Percentiles rank a stretch among this genome's conserved stretches.
Conservation (phyloP, 30 jellyfish, hydroid and myxozoan genomes). For the Aurelia aurita complex sp. Pacific region DNA sequence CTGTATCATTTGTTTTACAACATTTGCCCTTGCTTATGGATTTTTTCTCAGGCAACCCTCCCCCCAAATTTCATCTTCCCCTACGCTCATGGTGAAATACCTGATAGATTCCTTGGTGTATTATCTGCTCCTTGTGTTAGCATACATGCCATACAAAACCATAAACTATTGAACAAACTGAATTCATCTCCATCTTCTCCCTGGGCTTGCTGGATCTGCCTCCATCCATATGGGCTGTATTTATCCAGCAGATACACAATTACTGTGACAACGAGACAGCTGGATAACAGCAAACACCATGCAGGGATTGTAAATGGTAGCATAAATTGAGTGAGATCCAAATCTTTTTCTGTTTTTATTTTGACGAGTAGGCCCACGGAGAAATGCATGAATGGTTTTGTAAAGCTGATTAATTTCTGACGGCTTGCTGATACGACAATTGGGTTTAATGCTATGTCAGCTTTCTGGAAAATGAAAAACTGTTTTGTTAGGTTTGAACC, state of each 20-base stretch:
- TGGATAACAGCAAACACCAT: slow-evolving; percentile 46
- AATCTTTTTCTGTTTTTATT: slow-evolving; percentile 35
- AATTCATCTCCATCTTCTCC: slow-evolving; percentile 74
- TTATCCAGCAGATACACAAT: slow-evolving; percentile 32
- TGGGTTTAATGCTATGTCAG: slow-evolving; percentile 53
- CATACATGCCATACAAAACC: slow-evolving; percentile 69
- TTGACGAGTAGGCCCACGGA: slow-evolving; percentile 55
- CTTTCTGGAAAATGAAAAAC: slow-evolving; percentile 8
- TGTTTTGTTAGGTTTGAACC: too few species aligned
- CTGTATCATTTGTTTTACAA: too few species aligned
- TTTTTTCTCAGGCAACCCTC: too few species aligned
- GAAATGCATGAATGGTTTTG: slow-evolving; percentile 71
- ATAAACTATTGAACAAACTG: slow-evolving; percentile 48
- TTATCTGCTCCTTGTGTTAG: slow-evolving; percentile 68
- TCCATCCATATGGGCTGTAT: slow-evolving; percentile 71
- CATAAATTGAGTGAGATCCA: slow-evolving; percentile 52
- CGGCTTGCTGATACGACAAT: slow-evolving; percentile 54
- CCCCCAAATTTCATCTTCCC: too few species aligned
- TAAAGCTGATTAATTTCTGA: slow-evolving; percentile 38
- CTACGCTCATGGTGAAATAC: neutral
- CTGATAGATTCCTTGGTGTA: slow-evolving; percentile 64
- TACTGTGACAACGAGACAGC: slow-evolving; percentile 53
- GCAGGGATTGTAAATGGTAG: slow-evolving; percentile 64
- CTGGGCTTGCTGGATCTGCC: slow-evolving; percentile 60
- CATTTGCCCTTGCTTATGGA: too few species aligned